phyloP scores from a whole-genome alignment of 2,113 vertebrate genomes.

The Proteles cristata region DNA sequence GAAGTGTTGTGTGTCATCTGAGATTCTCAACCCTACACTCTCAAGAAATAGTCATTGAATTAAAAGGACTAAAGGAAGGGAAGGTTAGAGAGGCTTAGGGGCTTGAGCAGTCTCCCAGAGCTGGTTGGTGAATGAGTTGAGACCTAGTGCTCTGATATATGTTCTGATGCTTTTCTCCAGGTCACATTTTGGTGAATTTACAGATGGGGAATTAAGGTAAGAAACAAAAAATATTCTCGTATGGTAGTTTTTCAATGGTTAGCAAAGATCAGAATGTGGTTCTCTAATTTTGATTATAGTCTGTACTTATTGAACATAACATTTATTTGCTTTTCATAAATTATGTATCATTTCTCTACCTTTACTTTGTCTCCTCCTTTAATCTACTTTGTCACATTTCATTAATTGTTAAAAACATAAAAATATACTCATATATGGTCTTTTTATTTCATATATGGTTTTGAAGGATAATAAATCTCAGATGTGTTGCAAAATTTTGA shows the following conservation, averaged over 20 bases:
- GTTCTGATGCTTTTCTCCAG: not conserved
- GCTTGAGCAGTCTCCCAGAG: accelerated
- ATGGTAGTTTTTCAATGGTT: not conserved
- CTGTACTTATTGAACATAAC: not conserved
- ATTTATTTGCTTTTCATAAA: not conserved
- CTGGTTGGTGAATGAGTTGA: not conserved
- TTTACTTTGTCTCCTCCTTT: not conserved
- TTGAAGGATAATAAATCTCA: not conserved
- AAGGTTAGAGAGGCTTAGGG: not conserved
- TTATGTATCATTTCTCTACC: not conserved
- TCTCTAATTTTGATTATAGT: not conserved
- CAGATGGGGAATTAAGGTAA: not conserved
- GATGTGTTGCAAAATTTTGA: not conserved
- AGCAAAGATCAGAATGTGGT: not conserved
- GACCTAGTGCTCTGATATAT: not conserved
- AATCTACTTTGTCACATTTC: not conserved
- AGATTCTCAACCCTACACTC: not conserved
- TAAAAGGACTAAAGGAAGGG: not conserved
- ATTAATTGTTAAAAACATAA: not conserved
- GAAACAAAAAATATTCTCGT: not conserved
- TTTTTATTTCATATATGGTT: not conserved
- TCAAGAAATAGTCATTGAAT: not conserved
- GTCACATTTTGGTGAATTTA: no score
- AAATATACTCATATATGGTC: not conserved
- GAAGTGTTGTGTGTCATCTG: not conserved